phyloP scores from a whole-genome alignment of 1,140 invertebrate species.

The Steinernema feltiae region DNA sequence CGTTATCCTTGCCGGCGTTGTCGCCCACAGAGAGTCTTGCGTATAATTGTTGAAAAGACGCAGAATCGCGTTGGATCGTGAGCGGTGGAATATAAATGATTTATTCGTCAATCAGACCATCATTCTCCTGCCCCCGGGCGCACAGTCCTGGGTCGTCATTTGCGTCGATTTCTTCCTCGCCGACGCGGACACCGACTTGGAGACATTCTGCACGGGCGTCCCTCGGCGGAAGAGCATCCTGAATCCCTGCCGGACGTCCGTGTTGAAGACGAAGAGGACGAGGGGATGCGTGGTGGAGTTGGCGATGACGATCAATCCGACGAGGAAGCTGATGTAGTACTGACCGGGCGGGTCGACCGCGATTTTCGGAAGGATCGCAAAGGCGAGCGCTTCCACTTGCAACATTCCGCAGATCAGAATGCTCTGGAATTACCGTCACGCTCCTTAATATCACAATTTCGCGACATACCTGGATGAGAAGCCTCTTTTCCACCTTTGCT shows the following conservation, averaged over 20 bases:
- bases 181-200: background rate
- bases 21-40: no score
- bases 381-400: background rate
- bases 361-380: background rate
- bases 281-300: background rate
- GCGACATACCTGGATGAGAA: background rate
- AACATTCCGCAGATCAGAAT: conserved; percentile 2
- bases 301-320: background rate
- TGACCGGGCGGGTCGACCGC: background rate
- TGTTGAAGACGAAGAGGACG: conserved; percentile 1
- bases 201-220: background rate
- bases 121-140: no score
- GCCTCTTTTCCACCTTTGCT: background rate
- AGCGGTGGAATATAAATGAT: no score
- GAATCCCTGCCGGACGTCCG: background rate
- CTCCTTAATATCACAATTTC: background rate
- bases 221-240: background rate
- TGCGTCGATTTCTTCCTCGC: no score
- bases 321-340: background rate
- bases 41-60: no score
- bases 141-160: no score
- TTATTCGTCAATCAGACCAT: no score
- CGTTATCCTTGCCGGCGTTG: no score
- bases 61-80: no score
- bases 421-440: background rate